Percentiles rank a stretch among this genome's conserved stretches.
phyloP scores from a whole-genome alignment of 2,797 vertebrate genomes.

The Smutsia gigantea region DNA sequence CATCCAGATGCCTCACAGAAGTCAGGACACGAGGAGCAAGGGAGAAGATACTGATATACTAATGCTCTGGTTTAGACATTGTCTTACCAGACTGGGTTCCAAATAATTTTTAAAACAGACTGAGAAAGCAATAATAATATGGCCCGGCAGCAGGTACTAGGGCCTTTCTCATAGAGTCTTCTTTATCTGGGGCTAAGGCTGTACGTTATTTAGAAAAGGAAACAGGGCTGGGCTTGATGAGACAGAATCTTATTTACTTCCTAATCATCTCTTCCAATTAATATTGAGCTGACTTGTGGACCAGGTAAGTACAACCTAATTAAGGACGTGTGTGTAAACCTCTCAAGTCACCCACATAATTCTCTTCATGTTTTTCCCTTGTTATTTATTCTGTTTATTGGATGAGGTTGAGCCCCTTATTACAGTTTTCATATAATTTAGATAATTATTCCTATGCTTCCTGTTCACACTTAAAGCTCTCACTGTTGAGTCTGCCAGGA shows the following conservation, averaged over 20 bases:
- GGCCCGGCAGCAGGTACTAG: neutral
- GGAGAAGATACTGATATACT: neutral
- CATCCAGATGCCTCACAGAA: neutral
- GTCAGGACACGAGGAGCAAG: neutral
- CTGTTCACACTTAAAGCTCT: neutral
- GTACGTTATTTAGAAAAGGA: conserved; percentile 15
- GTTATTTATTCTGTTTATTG: conserved; percentile 43
- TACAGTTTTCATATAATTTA: conserved; percentile 49
- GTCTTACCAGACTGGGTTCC: neutral
- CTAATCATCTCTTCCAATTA: conserved; percentile 64
- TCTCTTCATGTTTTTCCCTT: conserved; percentile 53
- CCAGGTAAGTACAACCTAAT: conserved; percentile 59
- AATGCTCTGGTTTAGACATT: neutral
- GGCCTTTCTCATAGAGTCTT: neutral
- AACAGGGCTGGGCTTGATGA: conserved; percentile 20
- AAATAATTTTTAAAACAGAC: neutral
- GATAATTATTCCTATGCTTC: conserved; percentile 35
- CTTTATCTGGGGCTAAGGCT: neutral
- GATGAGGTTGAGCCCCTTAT: conserved; percentile 30
- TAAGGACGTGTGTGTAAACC: conserved; percentile 58
- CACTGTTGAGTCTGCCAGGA: neutral
- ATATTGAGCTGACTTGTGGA: conserved; percentile 36
- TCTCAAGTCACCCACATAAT: conserved; percentile 37
- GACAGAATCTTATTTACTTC: conserved; percentile 45
- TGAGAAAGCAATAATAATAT: neutral